Percentiles rank a stretch among this genome's conserved stretches.
phyloP scores from a whole-genome alignment of 2,888 invertebrate genomes.

The Mayetiola destructor region DNA sequence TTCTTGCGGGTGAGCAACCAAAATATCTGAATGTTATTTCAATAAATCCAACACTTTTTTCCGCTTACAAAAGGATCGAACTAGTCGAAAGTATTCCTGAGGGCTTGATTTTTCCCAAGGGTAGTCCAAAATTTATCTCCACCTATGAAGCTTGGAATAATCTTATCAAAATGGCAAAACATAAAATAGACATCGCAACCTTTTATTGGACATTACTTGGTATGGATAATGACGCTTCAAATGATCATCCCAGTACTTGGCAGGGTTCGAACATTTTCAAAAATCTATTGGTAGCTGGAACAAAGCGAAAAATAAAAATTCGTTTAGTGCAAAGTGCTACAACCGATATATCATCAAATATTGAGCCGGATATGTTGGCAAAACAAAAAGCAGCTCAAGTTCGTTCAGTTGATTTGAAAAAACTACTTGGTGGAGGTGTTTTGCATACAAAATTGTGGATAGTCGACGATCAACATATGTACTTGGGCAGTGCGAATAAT shows the following conservation, averaged over 20 bases:
- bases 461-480: constrained; percentile 74
- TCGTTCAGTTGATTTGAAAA: constrained; percentile 66
- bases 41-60: too few relatives aligned
- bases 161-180: constrained; percentile 60
- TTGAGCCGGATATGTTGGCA: constrained; percentile 63
- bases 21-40: too few relatives aligned
- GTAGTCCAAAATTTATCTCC: constrained; percentile 43
- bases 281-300: constrained; percentile 57
- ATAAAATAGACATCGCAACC: constrained; percentile 77
- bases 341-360: constrained; percentile 50
- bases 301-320: constrained; percentile 54
- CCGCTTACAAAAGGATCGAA: too few relatives aligned
- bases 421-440: constrained; percentile 69
- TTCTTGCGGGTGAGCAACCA: too few relatives aligned
- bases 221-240: constrained; percentile 63
- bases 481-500: constrained; percentile 94
- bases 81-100: constrained; percentile 88
- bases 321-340: constrained; percentile 78
- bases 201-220: constrained; percentile 86
- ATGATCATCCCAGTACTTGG: constrained; percentile 59
- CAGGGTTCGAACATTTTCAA: constrained; percentile 53
- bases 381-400: constrained; percentile 68
- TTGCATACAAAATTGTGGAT: constrained; percentile 94
- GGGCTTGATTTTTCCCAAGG: constrained; percentile 57
- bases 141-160: constrained; percentile 74